Evolutionary conservation across 2,113 vertebrate genomes (phyloP).

Genomic region (Brienomyrus longianalis): DNA sequence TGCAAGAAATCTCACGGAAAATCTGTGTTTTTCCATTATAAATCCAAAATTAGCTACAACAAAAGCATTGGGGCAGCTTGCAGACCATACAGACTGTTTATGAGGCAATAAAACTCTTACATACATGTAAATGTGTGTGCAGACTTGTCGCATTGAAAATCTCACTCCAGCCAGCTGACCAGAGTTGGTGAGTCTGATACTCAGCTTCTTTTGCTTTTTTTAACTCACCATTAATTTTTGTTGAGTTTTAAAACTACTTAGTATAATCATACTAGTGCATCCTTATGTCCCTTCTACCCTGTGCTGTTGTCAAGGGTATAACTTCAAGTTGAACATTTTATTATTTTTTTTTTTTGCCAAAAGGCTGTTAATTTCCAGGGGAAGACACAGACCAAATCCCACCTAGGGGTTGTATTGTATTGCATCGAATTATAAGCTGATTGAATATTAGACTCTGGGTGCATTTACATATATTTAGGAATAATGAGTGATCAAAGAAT

Average conservation of each 20-base stretch:
- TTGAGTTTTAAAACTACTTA: background rate
- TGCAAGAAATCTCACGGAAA: no score
- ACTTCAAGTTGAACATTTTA: no score
- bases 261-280: background rate
- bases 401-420: background rate
- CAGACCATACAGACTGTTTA: no score
- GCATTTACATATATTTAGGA: background rate
- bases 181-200: background rate
- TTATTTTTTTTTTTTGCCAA: background rate
- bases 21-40: no score
- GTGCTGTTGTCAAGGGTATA: background rate
- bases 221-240: background rate
- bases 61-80: no score
- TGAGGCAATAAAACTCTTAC: no score
- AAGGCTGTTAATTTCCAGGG: background rate
- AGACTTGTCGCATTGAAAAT: no score
- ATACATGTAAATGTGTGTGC: no score
- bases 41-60: no score
- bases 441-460: background rate
- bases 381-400: background rate
- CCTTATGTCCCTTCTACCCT: background rate
- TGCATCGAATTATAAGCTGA: background rate
- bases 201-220: background rate
- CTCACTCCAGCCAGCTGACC: no score
- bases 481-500: background rate